These are phyloP conservation scores for Oplegnathus fasciatus DNA, from an alignment of 2,113 vertebrate species.

Conservation along the genomic window DNA sequence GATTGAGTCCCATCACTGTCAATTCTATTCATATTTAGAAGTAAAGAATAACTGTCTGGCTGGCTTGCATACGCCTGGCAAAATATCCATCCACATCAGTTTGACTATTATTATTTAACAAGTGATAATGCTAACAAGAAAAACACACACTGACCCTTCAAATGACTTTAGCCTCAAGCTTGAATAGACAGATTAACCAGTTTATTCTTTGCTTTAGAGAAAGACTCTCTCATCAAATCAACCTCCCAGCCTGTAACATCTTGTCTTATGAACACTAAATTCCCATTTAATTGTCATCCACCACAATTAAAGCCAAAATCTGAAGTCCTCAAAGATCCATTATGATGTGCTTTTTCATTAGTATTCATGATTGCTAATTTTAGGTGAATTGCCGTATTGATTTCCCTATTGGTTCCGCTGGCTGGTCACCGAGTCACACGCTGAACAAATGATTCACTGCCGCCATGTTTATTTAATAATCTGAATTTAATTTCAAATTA, in stretches of 20 bases:
- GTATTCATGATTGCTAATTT: constrained; percentile 62
- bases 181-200: background rate
- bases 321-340: constrained; percentile 32
- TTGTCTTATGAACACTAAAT: background rate
- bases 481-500: constrained; percentile 62
- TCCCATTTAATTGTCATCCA: constrained; percentile 5
- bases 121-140: constrained; percentile 10
- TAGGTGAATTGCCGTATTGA: constrained; percentile 56
- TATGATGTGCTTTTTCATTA: constrained; percentile 44
- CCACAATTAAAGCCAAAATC: constrained; percentile 29
- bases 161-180: background rate
- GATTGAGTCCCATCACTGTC: constrained; percentile 20
- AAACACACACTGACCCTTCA: background rate
- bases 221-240: constrained; percentile 10
- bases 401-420: constrained; percentile 52
- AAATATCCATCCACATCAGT: background rate
- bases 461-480: constrained; percentile 54
- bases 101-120: constrained; percentile 5
- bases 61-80: too few relatives aligned
- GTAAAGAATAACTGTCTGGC: background rate
- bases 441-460: constrained; percentile 46
- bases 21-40: constrained; percentile 1
- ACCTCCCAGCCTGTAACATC: background rate
- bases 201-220: background rate
- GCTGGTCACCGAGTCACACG: constrained; percentile 31